These are phyloP conservation scores for Petrocephalus microphthalmus DNA, from an alignment of 2,113 vertebrate genomes.

Conservation along the genomic window DNA sequence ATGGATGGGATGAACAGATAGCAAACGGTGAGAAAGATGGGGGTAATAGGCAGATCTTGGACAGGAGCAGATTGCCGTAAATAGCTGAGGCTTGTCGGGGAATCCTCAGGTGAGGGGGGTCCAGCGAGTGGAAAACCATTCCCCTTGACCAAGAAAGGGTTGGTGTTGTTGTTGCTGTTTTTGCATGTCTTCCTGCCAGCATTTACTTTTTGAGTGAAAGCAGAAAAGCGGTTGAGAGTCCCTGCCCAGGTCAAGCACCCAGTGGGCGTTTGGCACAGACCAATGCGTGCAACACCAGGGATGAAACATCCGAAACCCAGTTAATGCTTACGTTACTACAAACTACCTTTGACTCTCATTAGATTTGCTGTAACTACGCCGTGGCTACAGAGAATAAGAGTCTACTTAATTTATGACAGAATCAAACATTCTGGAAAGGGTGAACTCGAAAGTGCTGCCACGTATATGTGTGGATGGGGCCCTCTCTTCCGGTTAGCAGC, in stretches of 20 bases:
- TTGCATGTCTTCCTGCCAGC: background rate
- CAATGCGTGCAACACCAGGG: background rate
- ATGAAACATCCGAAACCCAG: background rate
- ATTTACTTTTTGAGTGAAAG: background rate
- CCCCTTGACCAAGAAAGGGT: background rate
- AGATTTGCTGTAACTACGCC: background rate
- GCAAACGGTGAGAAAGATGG: too few species aligned
- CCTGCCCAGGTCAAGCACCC: background rate
- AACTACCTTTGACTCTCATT: background rate
- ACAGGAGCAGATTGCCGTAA: too few species aligned
- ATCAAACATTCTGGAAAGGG: background rate
- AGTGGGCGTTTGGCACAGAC: background rate
- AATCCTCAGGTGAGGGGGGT: too few species aligned
- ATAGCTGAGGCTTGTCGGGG: too few species aligned
- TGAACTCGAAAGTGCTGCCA: background rate
- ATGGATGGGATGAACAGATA: too few species aligned
- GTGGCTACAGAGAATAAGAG: background rate
- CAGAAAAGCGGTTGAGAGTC: background rate
- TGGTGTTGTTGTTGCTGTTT: background rate
- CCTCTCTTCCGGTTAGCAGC: background rate
- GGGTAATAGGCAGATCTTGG: too few species aligned
- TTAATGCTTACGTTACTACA: background rate
- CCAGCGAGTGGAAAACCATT: too few species aligned
- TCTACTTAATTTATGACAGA: background rate
- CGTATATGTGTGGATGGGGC: background rate